These are phyloP conservation scores for Ligdia adustata DNA, from an alignment of 2,888 invertebrate genomes.

Conservation along the genomic window DNA sequence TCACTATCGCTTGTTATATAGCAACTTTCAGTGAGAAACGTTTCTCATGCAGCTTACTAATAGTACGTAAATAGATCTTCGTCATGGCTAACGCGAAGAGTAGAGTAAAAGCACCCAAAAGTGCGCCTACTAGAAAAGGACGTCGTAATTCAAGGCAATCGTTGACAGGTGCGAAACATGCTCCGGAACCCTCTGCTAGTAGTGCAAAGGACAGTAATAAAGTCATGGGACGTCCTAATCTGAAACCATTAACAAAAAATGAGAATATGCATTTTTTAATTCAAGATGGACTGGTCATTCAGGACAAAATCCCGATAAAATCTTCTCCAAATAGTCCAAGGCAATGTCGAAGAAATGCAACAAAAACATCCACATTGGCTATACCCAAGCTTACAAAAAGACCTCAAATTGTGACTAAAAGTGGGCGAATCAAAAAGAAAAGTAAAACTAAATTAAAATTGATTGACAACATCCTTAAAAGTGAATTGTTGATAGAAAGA, in stretches of 20 bases:
- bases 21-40: conserved; percentile 43
- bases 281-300: conserved; percentile 51
- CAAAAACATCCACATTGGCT: conserved; percentile 2
- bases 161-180: conserved; percentile 53
- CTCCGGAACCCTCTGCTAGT: conserved; percentile 33
- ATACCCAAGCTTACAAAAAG: conserved; percentile 20
- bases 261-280: conserved; percentile 50
- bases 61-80: conserved; percentile 46
- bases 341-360: conserved; percentile 16
- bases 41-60: conserved; percentile 58
- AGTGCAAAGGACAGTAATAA: conserved; percentile 37
- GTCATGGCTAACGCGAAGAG: conserved; percentile 74
- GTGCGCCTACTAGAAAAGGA: conserved; percentile 50
- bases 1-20: conserved; percentile 55
- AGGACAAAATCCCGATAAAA: conserved; percentile 38
- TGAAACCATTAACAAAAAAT: conserved; percentile 43
- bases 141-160: conserved; percentile 57
- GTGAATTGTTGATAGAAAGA: conserved; percentile 63
- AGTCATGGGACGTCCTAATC: conserved; percentile 45
- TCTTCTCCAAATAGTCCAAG: conserved; percentile 18
- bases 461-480: conserved; percentile 63
- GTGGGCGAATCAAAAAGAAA: conserved; percentile 50
- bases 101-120: conserved; percentile 64
- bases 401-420: conserved; percentile 44
- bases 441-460: conserved; percentile 52